phyloP scores from a whole-genome alignment of 1,140 invertebrate species.

The Drosophila equinoxialis region DNA sequence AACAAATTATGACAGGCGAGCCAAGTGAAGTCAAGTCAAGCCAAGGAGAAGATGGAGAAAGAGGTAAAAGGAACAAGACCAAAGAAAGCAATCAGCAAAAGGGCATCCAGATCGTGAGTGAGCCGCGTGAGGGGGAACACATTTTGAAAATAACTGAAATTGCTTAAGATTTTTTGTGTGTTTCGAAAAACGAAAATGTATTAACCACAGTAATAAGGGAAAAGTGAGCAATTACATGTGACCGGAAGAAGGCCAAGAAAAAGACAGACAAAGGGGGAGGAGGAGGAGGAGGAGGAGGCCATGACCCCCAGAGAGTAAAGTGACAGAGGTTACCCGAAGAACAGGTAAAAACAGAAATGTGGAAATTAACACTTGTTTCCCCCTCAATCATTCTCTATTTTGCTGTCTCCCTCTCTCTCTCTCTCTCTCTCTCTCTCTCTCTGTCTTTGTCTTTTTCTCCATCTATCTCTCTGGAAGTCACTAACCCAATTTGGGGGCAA shows the following conservation, averaged over 20 bases:
- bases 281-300: neutral
- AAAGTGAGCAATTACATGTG: constrained; percentile 24
- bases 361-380: constrained; percentile 7
- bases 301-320: neutral
- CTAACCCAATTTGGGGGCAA: constrained; percentile 17
- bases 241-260: constrained; percentile 9
- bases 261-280: neutral
- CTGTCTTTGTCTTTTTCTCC: neutral
- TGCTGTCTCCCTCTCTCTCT: neutral
- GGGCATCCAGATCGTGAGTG: constrained; percentile 29
- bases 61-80: constrained; percentile 5
- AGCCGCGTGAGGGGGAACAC: neutral
- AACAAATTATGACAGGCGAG: constrained; percentile 52
- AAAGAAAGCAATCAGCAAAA: constrained; percentile 55
- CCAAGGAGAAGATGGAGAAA: neutral
- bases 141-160: constrained; percentile 12
- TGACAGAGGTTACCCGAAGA: constrained; percentile 10
- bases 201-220: constrained; percentile 10
- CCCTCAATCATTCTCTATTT: neutral
- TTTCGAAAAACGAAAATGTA: neutral
- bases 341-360: neutral
- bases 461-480: constrained; percentile 15
- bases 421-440: too few relatives aligned
- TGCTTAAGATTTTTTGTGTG: constrained; percentile 17
- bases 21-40: neutral